Evolutionary conservation across 2,797 vertebrate genomes (phyloP), one percentile per base, ranked within the genome.

Genomic region (Mus caroli): DNA sequence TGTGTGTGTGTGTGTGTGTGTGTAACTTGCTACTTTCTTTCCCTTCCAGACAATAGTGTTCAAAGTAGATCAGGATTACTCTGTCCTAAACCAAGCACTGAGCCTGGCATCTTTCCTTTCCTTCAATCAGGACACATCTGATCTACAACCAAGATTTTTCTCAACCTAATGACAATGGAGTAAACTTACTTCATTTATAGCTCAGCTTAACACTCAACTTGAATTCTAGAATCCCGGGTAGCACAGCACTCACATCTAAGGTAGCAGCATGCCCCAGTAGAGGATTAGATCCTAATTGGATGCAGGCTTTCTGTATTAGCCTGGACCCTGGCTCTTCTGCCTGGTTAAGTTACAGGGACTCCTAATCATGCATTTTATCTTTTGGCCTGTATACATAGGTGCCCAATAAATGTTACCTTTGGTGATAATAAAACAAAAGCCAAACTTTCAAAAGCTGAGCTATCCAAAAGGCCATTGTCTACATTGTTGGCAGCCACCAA

Each of bases 381-480:
- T 75, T 96, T 96, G 95, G 95, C 92, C 82, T 94, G 73, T 60
- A 93, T n/a, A 96, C 8, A 19, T 52, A 96, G 97, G 97, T 97
- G 86, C 73, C 94, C 79, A 96, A 94, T 97, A 97, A 97, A 97
- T 95, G 97, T 96, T 98, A 97, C 97, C 94, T 96, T 95, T 94
- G 92, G 92, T 96, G 88, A 97, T 97, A 96, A 88, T 97, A 95
- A 97, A 97, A 98, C 97, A 97, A 97, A 97, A 97, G 93, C 50
- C 76, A 79, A 94, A 96, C 92, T 97, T 97, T 97, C 94, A 94
- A 97, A 97, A 97, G 93, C 90, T 54, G 50, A 89, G 96, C 71
- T 90, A 85, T 94, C 97, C 97, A 97, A 98, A 97, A 96, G 96
- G 60, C 96, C 91, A 97, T 97, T 98, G 97, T 97, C 93, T 95